Conservation (phyloP, 2,113 vertebrate species). For the Gracilinanus agilis region DNA sequence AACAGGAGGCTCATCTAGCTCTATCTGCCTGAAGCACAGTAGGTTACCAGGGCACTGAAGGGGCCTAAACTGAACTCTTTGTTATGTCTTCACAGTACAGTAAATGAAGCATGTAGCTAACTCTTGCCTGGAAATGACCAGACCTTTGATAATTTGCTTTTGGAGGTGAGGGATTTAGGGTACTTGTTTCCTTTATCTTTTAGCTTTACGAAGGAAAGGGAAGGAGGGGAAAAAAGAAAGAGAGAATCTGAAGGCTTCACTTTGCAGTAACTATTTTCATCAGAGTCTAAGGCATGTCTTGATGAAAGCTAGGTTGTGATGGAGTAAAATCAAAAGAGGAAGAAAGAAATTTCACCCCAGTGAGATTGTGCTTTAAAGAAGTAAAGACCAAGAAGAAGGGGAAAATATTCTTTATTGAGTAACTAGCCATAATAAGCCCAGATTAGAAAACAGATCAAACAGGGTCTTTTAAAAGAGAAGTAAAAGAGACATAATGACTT, state of each 20-base stretch:
- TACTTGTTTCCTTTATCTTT: conserved; percentile 56
- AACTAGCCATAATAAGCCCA: conserved; percentile 79
- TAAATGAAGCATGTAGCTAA: conserved; percentile 75
- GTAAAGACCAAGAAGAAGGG: conserved; percentile 21
- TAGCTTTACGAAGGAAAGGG: conserved; percentile 29
- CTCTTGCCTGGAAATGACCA: conserved; percentile 37
- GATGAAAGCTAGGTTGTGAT: conserved; percentile 67
- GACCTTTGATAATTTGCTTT: conserved; percentile 43
- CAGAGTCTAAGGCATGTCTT: conserved; percentile 37
- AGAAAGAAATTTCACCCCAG: conserved; percentile 15
- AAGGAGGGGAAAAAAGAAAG: not conserved
- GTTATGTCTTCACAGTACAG: conserved; percentile 76
- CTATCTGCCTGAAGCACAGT: conserved; percentile 42
- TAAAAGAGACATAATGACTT: conserved; percentile 7
- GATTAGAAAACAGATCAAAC: conserved; percentile 80
- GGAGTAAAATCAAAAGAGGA: conserved; percentile 70
- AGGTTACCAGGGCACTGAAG: conserved; percentile 22
- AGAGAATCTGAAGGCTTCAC: conserved; percentile 24
- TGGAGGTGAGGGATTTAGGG: conserved; percentile 53
- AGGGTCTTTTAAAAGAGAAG: conserved; percentile 64
- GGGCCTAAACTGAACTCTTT: conserved; percentile 71
- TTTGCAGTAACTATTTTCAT: conserved; percentile 64
- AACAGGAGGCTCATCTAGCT: conserved; percentile 56
- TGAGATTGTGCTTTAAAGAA: conserved; percentile 54
- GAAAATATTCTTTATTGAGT: conserved; percentile 72